Evolutionary conservation across 2,797 vertebrate species (phyloP), one percentile per base, ranked within the genome.

Genomic region (Urophycis tenuis): DNA sequence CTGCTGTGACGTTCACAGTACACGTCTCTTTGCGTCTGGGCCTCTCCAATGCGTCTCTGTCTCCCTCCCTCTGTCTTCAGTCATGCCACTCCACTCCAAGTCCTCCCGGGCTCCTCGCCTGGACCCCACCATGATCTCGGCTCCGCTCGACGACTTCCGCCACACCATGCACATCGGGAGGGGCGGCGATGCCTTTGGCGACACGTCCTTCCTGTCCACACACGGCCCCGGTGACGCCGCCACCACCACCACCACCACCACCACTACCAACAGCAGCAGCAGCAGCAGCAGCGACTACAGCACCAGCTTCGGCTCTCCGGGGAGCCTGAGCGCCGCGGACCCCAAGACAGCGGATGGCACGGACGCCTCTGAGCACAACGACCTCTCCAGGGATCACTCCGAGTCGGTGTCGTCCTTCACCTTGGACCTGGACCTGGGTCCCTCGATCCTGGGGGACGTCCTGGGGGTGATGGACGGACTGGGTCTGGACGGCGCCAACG

Each of bases 131-230:
- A 94, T 95, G 93, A 94, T 97, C 91, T 95, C 96, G 30, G 80
- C 95, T 81, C 91, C 96, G 3, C 33, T 95, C 79, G 89, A 95
- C 33, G 96, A 97, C 88, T 96, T 97, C 89, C 93, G 96, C 30
- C 96, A 97, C 92, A 97, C 96, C 10, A 95, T 97, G 95, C 96
- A 97, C 87, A 95, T 97, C 30, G 96, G 96, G n/a, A 92, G 95
- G 60, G 94, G 95, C 5, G 96, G 96, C 0, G 96, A 97, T 25
- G 94, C 92, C 64, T 97, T 97, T 22, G 96, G 96, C 2, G 96
- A 97, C 90, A 97, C 95, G n/a, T 96, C 96, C 29, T 97, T 97
- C 86, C 92, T 97, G 79, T 93, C 93, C 83, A 94, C 91, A 25
- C 91, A 95, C 1, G 94, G 95, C 0, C 93, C 90, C 0, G 87